Evolutionary conservation across 2,888 invertebrate genomes (phyloP).

Genomic region (Eurytoma adleriae): DNA sequence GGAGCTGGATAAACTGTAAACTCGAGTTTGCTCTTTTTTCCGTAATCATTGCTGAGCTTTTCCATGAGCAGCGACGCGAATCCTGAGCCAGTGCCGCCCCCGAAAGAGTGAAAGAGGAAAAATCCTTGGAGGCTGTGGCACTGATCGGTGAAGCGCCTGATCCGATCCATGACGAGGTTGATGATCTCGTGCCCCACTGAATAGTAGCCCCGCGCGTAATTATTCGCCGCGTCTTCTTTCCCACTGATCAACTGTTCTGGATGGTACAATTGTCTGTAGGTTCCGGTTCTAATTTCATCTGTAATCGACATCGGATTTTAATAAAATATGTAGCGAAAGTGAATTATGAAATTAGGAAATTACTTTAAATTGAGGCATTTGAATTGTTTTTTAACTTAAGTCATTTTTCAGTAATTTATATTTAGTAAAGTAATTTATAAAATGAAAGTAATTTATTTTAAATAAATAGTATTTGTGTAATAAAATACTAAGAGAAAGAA

Average conservation of each 20-base stretch:
- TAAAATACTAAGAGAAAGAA: too few species aligned
- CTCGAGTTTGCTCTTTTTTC: constrained; percentile 94
- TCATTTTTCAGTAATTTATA: too few species aligned
- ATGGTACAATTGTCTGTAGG: constrained; percentile 90
- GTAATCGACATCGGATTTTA: background rate
- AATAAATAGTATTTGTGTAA: too few species aligned
- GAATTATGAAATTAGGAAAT: too few species aligned
- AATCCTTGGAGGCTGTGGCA: constrained; percentile 93
- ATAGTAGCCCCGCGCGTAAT: constrained; percentile 96
- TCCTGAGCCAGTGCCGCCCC: constrained; percentile 93
- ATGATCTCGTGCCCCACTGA: constrained; percentile 95
- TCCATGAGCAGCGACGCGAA: constrained; percentile 96
- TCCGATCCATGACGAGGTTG: constrained; percentile 87
- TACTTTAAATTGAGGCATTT: too few species aligned
- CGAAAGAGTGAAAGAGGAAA: constrained; percentile 95
- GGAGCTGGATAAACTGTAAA: constrained; percentile 97
- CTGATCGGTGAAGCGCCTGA: constrained; percentile 90
- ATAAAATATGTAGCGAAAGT: too few species aligned
- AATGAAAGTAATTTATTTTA: too few species aligned
- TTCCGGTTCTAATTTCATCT: constrained; percentile 90
- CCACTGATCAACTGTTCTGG: constrained; percentile 95
- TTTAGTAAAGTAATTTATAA: too few species aligned
- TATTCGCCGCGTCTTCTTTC: constrained; percentile 95
- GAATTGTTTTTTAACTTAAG: too few species aligned
- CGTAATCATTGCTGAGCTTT: constrained; percentile 92